A percentile compares a stretch with the other conserved stretches of the same genome.
Conservation (phyloP, 2,888 invertebrate genomes). For the Yponomeuta evonymella region DNA sequence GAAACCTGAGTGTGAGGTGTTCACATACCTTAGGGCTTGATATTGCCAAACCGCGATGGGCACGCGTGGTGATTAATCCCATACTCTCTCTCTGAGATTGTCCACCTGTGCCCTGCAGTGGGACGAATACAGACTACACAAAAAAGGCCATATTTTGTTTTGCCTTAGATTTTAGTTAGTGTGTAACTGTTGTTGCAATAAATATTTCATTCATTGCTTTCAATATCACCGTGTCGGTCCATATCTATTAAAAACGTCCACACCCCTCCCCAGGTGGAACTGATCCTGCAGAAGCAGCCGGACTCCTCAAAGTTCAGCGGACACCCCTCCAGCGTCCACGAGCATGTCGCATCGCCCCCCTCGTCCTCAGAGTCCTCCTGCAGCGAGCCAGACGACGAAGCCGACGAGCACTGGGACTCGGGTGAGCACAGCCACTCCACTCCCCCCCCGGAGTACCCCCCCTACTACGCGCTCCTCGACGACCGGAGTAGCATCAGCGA, state of each 20-base stretch:
- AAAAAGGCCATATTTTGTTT: too few relatives aligned
- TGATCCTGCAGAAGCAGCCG: constrained; percentile 78
- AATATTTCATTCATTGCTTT: too few relatives aligned
- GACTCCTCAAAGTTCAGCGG: constrained; percentile 53
- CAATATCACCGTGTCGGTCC: too few relatives aligned
- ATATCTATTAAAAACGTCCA: background rate
- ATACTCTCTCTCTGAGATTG: too few relatives aligned
- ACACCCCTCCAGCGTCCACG: constrained; percentile 27
- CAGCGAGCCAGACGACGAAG: constrained; percentile 56
- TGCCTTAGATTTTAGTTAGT: too few relatives aligned
- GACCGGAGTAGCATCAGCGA: constrained; percentile 10
- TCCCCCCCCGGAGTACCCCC: background rate
- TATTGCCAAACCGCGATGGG: too few relatives aligned
- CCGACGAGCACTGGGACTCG: constrained; percentile 82
- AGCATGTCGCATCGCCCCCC: constrained; percentile 33
- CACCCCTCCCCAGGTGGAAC: constrained; percentile 71
- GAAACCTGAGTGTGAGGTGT: too few relatives aligned
- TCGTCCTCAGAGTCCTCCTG: constrained; percentile 46
- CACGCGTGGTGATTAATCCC: too few relatives aligned
- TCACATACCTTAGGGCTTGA: too few relatives aligned
- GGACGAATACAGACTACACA: too few relatives aligned
- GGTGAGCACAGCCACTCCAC: constrained; percentile 75
- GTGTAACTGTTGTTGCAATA: too few relatives aligned
- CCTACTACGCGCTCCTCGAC: constrained; percentile 20
- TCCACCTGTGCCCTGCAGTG: too few relatives aligned